Evolutionary conservation across 2,797 vertebrate species (phyloP).

Genomic region (Cichlasoma orientale): DNA sequence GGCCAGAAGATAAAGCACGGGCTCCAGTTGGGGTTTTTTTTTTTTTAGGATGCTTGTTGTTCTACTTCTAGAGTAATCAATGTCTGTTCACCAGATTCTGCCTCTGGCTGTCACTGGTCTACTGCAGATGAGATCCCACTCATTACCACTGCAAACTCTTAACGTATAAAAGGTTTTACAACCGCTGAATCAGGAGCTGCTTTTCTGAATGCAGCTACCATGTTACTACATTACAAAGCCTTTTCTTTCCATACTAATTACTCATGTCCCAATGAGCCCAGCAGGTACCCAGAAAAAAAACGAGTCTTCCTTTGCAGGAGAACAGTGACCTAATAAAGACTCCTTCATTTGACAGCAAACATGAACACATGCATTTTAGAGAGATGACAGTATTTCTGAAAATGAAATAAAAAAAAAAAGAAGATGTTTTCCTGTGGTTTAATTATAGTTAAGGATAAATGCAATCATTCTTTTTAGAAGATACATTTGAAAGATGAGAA

Average conservation of each 20-base stretch:
- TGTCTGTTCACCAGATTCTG: constrained; percentile 51
- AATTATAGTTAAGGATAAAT: not conserved
- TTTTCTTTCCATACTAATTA: constrained; percentile 19
- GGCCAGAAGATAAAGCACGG: constrained; percentile 35
- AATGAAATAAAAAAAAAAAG: not conserved
- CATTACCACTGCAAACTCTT: constrained; percentile 58
- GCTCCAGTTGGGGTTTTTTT: constrained; percentile 18
- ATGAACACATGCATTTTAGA: not conserved
- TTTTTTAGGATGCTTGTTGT: constrained; percentile 51
- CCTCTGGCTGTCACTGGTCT: constrained; percentile 51
- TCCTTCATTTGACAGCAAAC: not conserved
- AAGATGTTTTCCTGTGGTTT: not conserved
- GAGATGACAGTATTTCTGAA: not conserved
- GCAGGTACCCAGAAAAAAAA: constrained; percentile 12
- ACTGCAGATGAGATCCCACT: constrained; percentile 60
- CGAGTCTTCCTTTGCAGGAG: not conserved
- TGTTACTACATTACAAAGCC: not conserved
- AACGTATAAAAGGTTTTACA: constrained; percentile 49
- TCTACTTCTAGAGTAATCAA: constrained; percentile 58
- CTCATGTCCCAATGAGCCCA: constrained; percentile 1
- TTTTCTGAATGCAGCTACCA: constrained; percentile 1
- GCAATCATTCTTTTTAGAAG: not conserved
- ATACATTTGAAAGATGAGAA: not conserved
- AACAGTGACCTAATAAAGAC: not conserved
- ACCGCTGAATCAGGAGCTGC: constrained; percentile 36